phyloP scores from a whole-genome alignment of 2,113 vertebrate species.

The Hepsetus odoe region DNA sequence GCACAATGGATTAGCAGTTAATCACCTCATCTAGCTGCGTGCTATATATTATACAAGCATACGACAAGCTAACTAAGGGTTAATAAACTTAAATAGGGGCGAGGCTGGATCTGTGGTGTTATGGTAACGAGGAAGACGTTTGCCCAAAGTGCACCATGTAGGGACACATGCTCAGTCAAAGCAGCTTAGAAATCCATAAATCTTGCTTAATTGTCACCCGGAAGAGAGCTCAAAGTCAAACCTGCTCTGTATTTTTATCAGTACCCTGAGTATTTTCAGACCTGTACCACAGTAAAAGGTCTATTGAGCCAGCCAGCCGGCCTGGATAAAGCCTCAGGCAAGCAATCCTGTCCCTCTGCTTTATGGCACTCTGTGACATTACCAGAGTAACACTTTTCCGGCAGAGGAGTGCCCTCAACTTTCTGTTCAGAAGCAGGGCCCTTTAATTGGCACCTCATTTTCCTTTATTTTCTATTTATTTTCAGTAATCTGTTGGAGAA shows the following conservation, averaged over 20 bases:
- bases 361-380: constrained; percentile 32
- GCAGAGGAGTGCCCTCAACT: constrained; percentile 12
- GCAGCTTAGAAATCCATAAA: background rate
- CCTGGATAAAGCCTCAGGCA: background rate
- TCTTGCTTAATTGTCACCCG: background rate
- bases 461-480: background rate
- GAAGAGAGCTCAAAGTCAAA: background rate
- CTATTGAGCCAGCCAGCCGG: background rate
- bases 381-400: constrained; percentile 33
- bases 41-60: no score
- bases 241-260: background rate
- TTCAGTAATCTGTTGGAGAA: background rate
- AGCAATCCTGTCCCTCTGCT: background rate
- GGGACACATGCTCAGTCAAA: background rate
- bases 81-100: background rate
- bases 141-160: background rate
- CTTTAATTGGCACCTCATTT: constrained; percentile 4
- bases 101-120: background rate
- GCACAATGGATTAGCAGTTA: no score
- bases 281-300: constrained; percentile 19
- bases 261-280: background rate
- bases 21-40: no score
- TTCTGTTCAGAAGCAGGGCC: constrained; percentile 33
- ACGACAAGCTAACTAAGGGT: background rate
- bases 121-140: background rate